These are phyloP conservation scores for Tachysurus fulvidraco DNA, from an alignment of 2,113 vertebrate species.

Conservation along the genomic window DNA sequence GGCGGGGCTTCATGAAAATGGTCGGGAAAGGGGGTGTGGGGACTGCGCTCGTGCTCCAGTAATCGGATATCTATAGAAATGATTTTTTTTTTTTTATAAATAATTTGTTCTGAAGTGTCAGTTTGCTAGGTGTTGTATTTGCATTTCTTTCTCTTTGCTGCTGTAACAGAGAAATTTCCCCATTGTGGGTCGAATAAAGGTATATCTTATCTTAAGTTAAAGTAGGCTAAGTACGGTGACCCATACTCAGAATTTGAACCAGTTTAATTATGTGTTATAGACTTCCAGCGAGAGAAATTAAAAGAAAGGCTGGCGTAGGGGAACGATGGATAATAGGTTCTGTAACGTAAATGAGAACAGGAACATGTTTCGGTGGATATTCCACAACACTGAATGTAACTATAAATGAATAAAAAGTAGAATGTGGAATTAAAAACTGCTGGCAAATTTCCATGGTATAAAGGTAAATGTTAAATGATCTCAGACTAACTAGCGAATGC, in stretches of 20 bases:
- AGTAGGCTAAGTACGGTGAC: too few relatives aligned
- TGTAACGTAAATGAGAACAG: background rate
- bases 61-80: background rate
- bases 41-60: too few relatives aligned
- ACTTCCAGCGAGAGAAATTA: background rate
- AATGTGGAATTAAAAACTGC: background rate
- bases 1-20: background rate
- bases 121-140: background rate
- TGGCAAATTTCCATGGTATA: background rate
- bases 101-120: background rate
- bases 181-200: too few relatives aligned
- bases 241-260: too few relatives aligned
- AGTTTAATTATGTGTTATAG: background rate
- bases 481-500: too few relatives aligned
- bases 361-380: background rate
- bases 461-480: too few relatives aligned
- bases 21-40: too few relatives aligned
- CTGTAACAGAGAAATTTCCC: too few relatives aligned
- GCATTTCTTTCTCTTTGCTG: too few relatives aligned
- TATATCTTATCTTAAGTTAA: too few relatives aligned
- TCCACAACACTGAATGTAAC: background rate
- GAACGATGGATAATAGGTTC: background rate
- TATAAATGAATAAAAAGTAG: background rate
- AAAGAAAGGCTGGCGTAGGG: background rate
- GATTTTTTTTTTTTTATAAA: background rate